Conservation (phyloP, 2,113 vertebrate genomes). For the Odocoileus hemionus region DNA sequence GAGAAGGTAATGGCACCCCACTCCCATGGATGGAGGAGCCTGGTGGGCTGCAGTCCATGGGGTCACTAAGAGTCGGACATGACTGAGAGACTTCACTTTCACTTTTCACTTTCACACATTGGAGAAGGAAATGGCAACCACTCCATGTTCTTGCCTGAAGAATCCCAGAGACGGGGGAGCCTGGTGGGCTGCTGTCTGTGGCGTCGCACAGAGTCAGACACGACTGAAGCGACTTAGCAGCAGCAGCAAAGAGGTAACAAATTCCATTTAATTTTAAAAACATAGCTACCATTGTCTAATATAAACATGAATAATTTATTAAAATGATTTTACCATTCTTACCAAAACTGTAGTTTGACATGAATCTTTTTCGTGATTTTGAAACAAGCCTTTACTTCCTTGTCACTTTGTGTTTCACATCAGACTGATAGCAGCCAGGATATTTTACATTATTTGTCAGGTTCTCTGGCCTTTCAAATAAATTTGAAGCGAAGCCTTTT, state of each 20-base stretch:
- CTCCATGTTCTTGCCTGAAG: too few relatives aligned
- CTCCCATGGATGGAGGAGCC: too few relatives aligned
- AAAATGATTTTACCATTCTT: background rate
- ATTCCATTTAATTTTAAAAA: background rate
- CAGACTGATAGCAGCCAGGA: conserved; percentile 10
- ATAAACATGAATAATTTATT: background rate
- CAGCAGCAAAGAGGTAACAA: background rate
- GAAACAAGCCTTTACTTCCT: background rate
- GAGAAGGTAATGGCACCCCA: too few relatives aligned
- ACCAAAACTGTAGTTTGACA: background rate
- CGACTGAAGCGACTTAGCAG: background rate
- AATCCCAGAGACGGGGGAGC: too few relatives aligned
- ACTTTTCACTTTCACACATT: too few relatives aligned
- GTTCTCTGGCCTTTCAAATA: conserved; percentile 40
- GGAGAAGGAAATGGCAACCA: too few relatives aligned
- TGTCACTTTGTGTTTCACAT: background rate
- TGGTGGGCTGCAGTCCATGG: too few relatives aligned
- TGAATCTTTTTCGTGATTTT: background rate
- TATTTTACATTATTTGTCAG: conserved; percentile 33
- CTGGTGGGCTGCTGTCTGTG: too few relatives aligned
- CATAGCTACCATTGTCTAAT: background rate
- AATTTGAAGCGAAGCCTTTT: conserved; percentile 43
- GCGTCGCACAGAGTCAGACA: too few relatives aligned
- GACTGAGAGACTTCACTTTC: too few relatives aligned
- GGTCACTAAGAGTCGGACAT: too few relatives aligned